Evolutionary conservation across 2,888 invertebrate genomes (phyloP).

Genomic region (Aphidius colemani): DNA sequence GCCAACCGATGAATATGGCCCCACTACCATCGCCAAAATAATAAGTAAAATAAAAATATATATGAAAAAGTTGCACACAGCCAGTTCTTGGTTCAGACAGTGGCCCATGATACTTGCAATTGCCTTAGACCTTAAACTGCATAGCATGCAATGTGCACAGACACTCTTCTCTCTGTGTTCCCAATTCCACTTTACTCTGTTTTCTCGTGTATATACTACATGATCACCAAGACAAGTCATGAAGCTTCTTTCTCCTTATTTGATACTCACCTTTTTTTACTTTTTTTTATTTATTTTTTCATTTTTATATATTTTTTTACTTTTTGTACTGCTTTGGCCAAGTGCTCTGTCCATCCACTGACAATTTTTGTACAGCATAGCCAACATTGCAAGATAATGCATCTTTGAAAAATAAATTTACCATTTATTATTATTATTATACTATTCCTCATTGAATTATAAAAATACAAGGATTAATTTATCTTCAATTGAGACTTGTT

Average conservation of each 20-base stretch:
- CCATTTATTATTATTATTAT: too few relatives aligned
- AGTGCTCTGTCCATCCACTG: too few relatives aligned
- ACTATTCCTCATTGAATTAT: too few relatives aligned
- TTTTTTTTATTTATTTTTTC: conserved; percentile 7
- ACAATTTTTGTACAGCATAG: too few relatives aligned
- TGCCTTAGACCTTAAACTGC: conserved; percentile 52
- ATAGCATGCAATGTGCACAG: conserved; percentile 41
- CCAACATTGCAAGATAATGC: too few relatives aligned
- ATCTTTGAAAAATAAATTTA: too few relatives aligned
- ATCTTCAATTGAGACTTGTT: too few relatives aligned
- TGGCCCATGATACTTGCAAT: conserved; percentile 42
- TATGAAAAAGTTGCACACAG: conserved; percentile 41
- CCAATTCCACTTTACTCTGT: conserved; percentile 49
- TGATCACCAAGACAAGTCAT: conserved; percentile 27
- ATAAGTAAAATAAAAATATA: too few relatives aligned
- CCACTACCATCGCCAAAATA: conserved; percentile 13
- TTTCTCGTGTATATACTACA: conserved; percentile 31
- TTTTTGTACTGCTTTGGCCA: too few relatives aligned
- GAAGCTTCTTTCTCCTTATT: conserved; percentile 19
- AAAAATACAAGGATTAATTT: too few relatives aligned
- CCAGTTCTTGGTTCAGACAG: conserved; percentile 35
- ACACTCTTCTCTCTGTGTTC: conserved; percentile 39
- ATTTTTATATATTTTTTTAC: not conserved
- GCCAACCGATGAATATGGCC: conserved; percentile 27
- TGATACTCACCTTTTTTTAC: conserved; percentile 8